Evolutionary conservation across 2,113 vertebrate species (phyloP).

Genomic region (Fukomys damarensis): DNA sequence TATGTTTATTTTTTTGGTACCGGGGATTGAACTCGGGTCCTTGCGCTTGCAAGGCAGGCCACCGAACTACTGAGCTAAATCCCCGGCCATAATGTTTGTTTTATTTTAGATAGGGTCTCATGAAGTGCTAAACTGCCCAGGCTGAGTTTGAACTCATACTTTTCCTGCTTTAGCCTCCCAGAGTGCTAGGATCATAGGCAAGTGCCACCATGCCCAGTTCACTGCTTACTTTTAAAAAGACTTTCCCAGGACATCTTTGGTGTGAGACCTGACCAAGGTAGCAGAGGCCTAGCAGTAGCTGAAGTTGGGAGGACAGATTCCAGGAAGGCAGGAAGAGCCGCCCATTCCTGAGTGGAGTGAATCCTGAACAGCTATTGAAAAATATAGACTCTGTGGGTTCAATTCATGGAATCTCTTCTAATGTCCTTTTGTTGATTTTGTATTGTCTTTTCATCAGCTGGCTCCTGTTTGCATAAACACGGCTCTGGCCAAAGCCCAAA

Average conservation of each 20-base stretch:
- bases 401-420: not conserved
- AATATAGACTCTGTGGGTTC: not conserved
- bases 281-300: not conserved
- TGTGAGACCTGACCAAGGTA: not conserved
- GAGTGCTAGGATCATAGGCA: not conserved
- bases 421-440: not conserved
- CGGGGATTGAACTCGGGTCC: no score
- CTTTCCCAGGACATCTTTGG: slow-evolving; percentile 45
- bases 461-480: slow-evolving; percentile 1
- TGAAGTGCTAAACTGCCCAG: not conserved
- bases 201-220: not conserved
- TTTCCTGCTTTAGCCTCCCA: not conserved
- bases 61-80: no score
- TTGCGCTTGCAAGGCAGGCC: no score
- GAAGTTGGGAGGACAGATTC: no score
- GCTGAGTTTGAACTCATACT: not conserved
- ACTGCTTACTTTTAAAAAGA: not conserved
- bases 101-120: not conserved
- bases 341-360: not conserved
- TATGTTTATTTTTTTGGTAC: no score
- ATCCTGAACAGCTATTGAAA: not conserved
- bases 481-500: not conserved
- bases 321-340: not conserved
- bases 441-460: slow-evolving; percentile 6
- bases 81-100: no score